Conservation (phyloP, 2,797 vertebrate species). For the Scyliorhinus canicula region DNA sequence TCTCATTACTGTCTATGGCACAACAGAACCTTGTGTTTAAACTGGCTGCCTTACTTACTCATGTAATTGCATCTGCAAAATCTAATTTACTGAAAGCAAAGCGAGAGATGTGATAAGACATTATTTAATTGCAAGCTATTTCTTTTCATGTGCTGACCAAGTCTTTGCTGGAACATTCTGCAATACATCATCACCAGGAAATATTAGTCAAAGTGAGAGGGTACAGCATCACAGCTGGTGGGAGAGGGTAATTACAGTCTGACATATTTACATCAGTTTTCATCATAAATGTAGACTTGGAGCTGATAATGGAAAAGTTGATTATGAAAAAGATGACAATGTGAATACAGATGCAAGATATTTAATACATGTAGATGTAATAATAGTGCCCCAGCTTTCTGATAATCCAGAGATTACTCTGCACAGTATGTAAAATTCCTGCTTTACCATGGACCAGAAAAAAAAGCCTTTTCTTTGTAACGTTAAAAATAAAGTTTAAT, state of each 20-base stretch:
- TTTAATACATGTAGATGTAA: constrained; percentile 25
- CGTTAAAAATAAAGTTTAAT: neutral
- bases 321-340: neutral
- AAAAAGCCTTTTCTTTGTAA: neutral
- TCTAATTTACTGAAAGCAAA: neutral
- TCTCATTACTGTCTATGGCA: neutral
- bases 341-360: neutral
- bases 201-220: neutral
- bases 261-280: neutral
- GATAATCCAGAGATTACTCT: constrained; percentile 6
- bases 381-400: neutral
- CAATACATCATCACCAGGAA: neutral
- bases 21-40: neutral
- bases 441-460: neutral
- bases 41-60: neutral
- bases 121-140: neutral
- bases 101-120: neutral
- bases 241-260: constrained; percentile 9
- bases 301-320: neutral
- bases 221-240: constrained; percentile 8
- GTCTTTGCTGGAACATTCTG: neutral
- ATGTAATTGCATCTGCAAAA: neutral
- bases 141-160: neutral
- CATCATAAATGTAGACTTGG: neutral
- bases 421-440: neutral